These are phyloP conservation scores for Sebastes nivosus DNA, from an alignment of 2,797 vertebrate species.

Conservation along the genomic window DNA sequence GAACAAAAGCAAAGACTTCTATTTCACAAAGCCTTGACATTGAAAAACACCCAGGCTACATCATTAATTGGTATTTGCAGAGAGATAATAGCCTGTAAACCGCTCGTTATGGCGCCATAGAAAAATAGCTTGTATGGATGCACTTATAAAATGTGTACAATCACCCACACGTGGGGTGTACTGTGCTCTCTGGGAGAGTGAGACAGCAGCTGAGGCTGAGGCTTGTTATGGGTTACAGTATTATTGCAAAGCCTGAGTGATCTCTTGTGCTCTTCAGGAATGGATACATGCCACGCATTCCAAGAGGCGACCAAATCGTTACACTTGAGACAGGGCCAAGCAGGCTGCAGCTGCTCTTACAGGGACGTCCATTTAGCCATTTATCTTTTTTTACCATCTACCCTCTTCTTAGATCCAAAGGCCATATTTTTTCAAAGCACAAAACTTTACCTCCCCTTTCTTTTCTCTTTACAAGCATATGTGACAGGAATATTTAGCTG, in stretches of 20 bases:
- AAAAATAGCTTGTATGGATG: background rate
- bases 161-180: background rate
- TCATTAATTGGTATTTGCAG: conserved; percentile 5
- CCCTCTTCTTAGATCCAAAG: background rate
- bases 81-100: conserved; percentile 1
- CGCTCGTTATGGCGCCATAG: background rate
- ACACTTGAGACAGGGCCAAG: conserved; percentile 46
- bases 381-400: background rate
- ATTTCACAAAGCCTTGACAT: background rate
- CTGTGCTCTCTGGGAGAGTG: background rate
- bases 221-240: conserved; percentile 45
- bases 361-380: background rate
- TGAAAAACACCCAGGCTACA: background rate
- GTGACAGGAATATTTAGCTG: background rate
- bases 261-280: conserved; percentile 68
- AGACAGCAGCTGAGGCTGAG: conserved; percentile 29
- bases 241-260: conserved; percentile 42
- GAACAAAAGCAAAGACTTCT: background rate
- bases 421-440: background rate
- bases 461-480: background rate
- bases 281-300: conserved; percentile 71
- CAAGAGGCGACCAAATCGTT: conserved; percentile 50
- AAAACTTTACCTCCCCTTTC: background rate
- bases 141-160: background rate
- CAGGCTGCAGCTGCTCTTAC: conserved; percentile 25